Conservation (phyloP, 2,888 invertebrate species). For the Cosmia trapezina region DNA sequence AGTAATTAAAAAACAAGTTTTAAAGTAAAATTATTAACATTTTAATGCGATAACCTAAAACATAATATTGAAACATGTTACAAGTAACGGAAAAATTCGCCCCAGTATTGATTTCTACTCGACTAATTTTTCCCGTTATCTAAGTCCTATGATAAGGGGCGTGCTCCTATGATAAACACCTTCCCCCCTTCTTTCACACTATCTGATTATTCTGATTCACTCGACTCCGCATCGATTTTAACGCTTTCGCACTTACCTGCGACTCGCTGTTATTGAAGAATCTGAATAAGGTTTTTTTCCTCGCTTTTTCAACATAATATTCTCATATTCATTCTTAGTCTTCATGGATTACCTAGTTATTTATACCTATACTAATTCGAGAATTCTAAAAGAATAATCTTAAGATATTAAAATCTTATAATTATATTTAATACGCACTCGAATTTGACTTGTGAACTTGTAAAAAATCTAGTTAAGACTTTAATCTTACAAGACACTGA, state of each 20-base stretch:
- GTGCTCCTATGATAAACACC: slow-evolving; percentile 80
- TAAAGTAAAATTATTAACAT: slow-evolving; percentile 13
- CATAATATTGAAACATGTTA: slow-evolving; percentile 18
- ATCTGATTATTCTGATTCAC: slow-evolving; percentile 73
- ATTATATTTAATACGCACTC: neutral
- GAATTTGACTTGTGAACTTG: neutral
- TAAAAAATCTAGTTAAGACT: neutral
- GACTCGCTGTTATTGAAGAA: slow-evolving; percentile 15
- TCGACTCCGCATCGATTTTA: slow-evolving; percentile 62
- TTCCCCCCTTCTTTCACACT: slow-evolving; percentile 82
- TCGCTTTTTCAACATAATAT: neutral
- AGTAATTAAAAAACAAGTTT: neutral
- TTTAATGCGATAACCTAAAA: slow-evolving; percentile 33
- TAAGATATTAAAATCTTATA: neutral
- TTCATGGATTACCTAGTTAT: neutral
- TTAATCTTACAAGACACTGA: neutral
- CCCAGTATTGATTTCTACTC: slow-evolving; percentile 85
- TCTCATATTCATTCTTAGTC: neutral
- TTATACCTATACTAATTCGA: neutral
- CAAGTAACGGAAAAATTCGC: slow-evolving; percentile 73
- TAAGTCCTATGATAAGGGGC: slow-evolving; percentile 81
- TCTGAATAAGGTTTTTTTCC: neutral
- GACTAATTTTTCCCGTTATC: slow-evolving; percentile 84
- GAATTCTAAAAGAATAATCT: neutral
- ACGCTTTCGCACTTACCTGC: slow-evolving; percentile 47